Conservation (phyloP, 2,888 invertebrate genomes). For the Ectemnius lituratus region DNA sequence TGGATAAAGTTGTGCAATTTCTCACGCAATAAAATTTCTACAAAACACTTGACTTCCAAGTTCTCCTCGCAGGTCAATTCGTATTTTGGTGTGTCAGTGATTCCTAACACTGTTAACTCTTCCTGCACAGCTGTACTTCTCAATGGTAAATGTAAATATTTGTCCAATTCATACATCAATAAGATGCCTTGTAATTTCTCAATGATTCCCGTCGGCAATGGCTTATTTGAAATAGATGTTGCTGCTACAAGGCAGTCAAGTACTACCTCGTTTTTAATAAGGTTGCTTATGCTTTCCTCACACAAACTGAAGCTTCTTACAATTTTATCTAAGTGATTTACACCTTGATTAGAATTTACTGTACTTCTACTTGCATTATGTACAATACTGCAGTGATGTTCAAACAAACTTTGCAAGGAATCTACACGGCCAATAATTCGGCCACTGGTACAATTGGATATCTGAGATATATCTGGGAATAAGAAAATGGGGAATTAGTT, state of each 20-base stretch:
- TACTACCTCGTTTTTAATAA: constrained; percentile 62
- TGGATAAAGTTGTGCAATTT: constrained; percentile 65
- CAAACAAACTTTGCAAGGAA: constrained; percentile 52
- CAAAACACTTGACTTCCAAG: constrained; percentile 63
- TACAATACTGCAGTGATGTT: constrained; percentile 37
- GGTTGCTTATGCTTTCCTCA: constrained; percentile 63
- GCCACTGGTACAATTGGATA: constrained; percentile 62
- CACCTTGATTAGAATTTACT: constrained; percentile 28
- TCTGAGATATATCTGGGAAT: constrained; percentile 65
- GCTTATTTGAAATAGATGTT: constrained; percentile 36
- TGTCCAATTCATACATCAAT: constrained; percentile 58
- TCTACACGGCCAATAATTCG: constrained; percentile 53
- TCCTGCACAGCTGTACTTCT: constrained; percentile 54
- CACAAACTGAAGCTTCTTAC: constrained; percentile 53
- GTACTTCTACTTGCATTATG: constrained; percentile 38
- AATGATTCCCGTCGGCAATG: constrained; percentile 43
- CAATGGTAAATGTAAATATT: constrained; percentile 65
- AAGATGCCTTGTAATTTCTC: constrained; percentile 65
- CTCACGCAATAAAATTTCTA: constrained; percentile 68
- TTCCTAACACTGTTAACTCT: constrained; percentile 65
- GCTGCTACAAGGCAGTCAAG: constrained; percentile 63
- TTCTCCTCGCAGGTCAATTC: constrained; percentile 73
- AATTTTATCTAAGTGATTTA: constrained; percentile 47
- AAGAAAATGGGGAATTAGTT: constrained; percentile 2
- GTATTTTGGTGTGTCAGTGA: constrained; percentile 64